Evolutionary conservation across 2,888 invertebrate species (phyloP).

Genomic region (Macaria liturata): DNA sequence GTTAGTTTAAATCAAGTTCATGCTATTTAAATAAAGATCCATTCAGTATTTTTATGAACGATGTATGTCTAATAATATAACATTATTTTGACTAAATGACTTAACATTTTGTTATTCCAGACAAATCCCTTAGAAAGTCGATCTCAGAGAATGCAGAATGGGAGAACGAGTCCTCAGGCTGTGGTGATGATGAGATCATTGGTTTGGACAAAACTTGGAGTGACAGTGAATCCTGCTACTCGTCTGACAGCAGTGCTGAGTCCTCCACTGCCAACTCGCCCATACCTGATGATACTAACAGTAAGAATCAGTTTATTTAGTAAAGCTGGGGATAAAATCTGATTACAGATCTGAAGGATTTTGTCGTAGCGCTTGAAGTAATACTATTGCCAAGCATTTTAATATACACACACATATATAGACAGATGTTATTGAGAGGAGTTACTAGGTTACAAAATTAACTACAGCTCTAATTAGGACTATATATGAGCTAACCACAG

Average conservation of each 20-base stretch:
- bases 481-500: too few relatives aligned
- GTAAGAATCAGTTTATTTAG: constrained; percentile 68
- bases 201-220: constrained; percentile 73
- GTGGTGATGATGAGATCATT: constrained; percentile 71
- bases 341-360: too few relatives aligned
- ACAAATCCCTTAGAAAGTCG: constrained; percentile 59
- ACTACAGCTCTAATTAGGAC: too few relatives aligned
- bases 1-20: too few relatives aligned
- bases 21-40: too few relatives aligned
- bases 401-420: too few relatives aligned
- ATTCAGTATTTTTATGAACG: neutral
- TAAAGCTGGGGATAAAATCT: too few relatives aligned
- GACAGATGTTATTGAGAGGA: too few relatives aligned
- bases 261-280: constrained; percentile 85
- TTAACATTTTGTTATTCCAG: constrained; percentile 30
- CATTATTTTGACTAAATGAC: neutral
- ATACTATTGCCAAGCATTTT: too few relatives aligned
- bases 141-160: constrained; percentile 72
- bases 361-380: too few relatives aligned
- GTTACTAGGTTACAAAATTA: too few relatives aligned
- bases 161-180: constrained; percentile 77
- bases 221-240: constrained; percentile 79
- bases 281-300: constrained; percentile 90
- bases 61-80: too few relatives aligned
- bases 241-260: constrained; percentile 84